Percentiles rank a stretch among this genome's conserved stretches.
Conservation (phyloP, 2,113 vertebrate species). For the Candoia aspera region DNA sequence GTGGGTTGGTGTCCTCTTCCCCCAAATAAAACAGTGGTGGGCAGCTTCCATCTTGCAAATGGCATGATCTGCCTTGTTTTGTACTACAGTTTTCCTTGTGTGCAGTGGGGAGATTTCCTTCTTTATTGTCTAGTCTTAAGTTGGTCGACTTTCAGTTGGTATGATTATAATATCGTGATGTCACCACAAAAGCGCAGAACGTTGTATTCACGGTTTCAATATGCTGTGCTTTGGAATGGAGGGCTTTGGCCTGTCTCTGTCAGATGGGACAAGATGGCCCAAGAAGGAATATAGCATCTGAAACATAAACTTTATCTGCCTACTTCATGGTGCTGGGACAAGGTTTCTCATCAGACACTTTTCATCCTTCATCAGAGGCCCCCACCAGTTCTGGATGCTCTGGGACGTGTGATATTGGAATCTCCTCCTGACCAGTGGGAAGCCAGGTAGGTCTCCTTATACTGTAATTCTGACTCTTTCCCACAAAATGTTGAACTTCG, state of each 20-base stretch:
- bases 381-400: conserved; percentile 91
- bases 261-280: not conserved
- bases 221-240: too few species aligned
- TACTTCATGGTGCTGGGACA: not conserved
- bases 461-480: conserved; percentile 1
- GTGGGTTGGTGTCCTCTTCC: not conserved
- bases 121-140: not conserved
- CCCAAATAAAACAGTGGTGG: not conserved
- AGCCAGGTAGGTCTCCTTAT: conserved; percentile 82
- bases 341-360: not conserved
- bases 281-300: not conserved
- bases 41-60: not conserved
- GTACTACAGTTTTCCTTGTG: not conserved
- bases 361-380: conserved; percentile 79
- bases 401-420: conserved; percentile 95
- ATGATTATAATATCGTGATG: too few species aligned
- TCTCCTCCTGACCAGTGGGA: conserved; percentile 97
- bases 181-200: too few species aligned
- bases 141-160: too few species aligned
- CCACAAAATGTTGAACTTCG: not conserved
- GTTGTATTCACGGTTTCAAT: too few species aligned
- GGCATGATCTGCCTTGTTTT: not conserved
- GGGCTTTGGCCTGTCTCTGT: not conserved
- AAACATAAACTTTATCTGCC: not conserved
- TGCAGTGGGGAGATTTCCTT: not conserved